Evolutionary conservation across 2,888 invertebrate species (phyloP), one percentile per base, ranked within the genome.

Genomic region (Papilio elwesi): DNA sequence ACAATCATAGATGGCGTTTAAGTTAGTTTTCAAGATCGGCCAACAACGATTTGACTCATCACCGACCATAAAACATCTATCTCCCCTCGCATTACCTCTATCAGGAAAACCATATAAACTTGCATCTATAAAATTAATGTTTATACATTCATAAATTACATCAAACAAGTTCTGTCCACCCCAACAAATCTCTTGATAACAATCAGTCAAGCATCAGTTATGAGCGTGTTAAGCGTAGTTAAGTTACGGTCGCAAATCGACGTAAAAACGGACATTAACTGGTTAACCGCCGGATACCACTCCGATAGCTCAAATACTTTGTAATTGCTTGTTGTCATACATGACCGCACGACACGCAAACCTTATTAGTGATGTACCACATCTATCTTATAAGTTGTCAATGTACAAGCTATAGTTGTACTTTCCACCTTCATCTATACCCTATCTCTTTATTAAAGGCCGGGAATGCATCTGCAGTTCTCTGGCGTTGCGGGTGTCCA

Each of bases 251-350:
- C 70, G 73, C 70, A 70, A 74, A 76, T 68, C 65, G 72, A 75
- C 74, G 74, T 79, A 78, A 79, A 78, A 78, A 79, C 78, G 75
- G 76, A 76, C 75, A 80, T 80, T 80, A 78, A 70, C 71, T 68
- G 65, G 70, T 78, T 76, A 77, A 72, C 64, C 66, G 71, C 72
- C 72, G 74, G 76, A 76, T 75, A 65, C 57, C 51, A 63, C 68
- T 48, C 59, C 70, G 51, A 67, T 74, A 71, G 67, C 73, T 74
- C 68, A 73, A 76, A 74, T 73, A 70, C 65, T 43, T 65, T 55
- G 71, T 76, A 77, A 77, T 77, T 74, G 77, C 63, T 57, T 57
- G 68, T 70, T 74, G 71, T 74, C 74, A 70, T 68, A 74, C 72
- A 75, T 70, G 71, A 66, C 55, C 65, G 51, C 55, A 15, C 68